These are phyloP conservation scores for Sinhomidia bicolor DNA, from an alignment of 2,888 invertebrate genomes.

Conservation along the genomic window DNA sequence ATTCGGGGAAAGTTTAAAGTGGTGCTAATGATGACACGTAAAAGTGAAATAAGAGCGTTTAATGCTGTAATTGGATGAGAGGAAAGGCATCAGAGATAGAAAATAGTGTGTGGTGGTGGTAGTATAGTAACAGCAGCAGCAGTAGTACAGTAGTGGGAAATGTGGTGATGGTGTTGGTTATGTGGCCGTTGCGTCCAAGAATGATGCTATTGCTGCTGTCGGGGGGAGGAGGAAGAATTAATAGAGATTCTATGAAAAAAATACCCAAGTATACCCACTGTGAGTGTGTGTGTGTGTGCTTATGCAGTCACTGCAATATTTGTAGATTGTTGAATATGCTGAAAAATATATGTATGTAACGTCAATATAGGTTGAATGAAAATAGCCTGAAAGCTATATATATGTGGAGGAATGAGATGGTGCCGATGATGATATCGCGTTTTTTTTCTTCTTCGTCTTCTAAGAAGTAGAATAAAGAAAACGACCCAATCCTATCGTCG, in stretches of 20 bases:
- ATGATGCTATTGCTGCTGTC: background rate
- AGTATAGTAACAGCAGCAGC: background rate
- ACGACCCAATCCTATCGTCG: slow-evolving; percentile 18
- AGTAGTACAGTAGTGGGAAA: background rate
- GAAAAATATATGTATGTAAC: background rate
- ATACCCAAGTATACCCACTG: no score
- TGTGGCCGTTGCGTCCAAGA: background rate
- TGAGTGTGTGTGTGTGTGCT: no score
- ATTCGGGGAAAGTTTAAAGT: slow-evolving; percentile 23
- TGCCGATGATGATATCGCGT: slow-evolving; percentile 2
- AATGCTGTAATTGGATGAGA: slow-evolving; percentile 39
- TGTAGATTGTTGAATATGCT: background rate
- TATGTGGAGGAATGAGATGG: no score
- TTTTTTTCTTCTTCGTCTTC: no score
- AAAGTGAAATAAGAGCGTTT: slow-evolving; percentile 37
- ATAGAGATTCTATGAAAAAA: background rate
- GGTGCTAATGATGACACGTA: slow-evolving; percentile 43
- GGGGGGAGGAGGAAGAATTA: background rate
- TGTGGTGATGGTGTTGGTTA: background rate
- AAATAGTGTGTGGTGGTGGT: background rate
- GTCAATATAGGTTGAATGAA: no score
- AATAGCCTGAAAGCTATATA: no score
- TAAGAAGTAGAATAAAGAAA: slow-evolving; percentile 22
- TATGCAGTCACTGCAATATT: background rate
- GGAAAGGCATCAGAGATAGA: no score